phyloP scores from a whole-genome alignment of 2,797 vertebrate species.

The Pristis pectinata region DNA sequence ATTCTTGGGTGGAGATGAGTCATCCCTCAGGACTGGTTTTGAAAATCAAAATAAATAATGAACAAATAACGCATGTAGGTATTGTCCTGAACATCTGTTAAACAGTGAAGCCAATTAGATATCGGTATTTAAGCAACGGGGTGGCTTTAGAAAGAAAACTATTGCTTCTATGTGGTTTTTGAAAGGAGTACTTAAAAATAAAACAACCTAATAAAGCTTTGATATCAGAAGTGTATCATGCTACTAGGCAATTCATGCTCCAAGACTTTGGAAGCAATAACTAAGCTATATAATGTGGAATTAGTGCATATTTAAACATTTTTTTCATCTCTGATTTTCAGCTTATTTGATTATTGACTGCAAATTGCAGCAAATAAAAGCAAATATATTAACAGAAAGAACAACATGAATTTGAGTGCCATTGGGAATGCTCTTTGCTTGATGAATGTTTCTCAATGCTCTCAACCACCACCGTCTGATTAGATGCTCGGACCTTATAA shows the following conservation, averaged over 20 bases:
- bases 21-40: neutral
- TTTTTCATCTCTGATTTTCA: neutral
- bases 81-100: slow-evolving; percentile 9
- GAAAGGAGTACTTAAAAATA: too few relatives aligned
- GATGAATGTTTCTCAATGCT: neutral
- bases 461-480: neutral
- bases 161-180: neutral
- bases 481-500: neutral
- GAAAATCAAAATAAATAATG: neutral
- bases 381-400: neutral
- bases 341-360: neutral
- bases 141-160: neutral
- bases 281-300: too few relatives aligned
- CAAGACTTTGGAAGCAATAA: neutral
- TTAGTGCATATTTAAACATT: neutral
- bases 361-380: neutral
- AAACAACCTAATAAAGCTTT: neutral
- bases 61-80: neutral
- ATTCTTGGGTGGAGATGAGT: neutral
- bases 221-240: neutral
- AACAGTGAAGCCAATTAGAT: neutral
- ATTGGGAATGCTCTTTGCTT: too few relatives aligned
- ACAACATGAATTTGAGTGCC: neutral
- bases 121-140: neutral
- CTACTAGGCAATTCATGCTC: neutral